A percentile compares a stretch with the other conserved stretches of the same genome.
These are phyloP conservation scores for Strigops habroptila DNA, from an alignment of 2,113 vertebrate species.

Conservation along the genomic window DNA sequence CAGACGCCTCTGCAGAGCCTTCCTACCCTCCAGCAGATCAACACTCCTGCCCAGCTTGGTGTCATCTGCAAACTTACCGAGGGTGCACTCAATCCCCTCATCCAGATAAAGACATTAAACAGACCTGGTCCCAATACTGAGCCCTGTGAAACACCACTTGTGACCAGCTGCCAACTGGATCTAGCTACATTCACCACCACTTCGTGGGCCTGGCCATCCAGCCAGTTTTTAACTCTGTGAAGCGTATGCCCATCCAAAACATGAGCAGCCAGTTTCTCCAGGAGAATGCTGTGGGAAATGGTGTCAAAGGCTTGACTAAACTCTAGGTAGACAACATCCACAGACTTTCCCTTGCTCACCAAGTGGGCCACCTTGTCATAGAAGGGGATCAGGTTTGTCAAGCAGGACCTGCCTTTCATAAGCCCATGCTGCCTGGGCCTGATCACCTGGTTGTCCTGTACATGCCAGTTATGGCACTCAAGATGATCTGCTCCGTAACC, in stretches of 20 bases:
- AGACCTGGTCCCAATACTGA: not conserved
- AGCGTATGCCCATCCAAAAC: not conserved
- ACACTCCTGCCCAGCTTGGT: not conserved
- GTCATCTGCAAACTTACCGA: not conserved
- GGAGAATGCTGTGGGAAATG: not conserved
- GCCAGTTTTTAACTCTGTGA: not conserved
- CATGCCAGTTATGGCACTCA: not conserved
- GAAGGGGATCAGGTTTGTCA: not conserved
- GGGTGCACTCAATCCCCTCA: fast-evolving
- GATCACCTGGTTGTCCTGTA: not conserved
- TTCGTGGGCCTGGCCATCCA: not conserved
- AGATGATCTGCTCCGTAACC: not conserved
- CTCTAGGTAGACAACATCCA: not conserved
- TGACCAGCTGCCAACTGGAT: not conserved
- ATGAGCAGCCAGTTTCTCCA: not conserved
- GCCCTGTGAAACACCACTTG: not conserved
- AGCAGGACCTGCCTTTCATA: not conserved
- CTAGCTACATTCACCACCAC: not conserved
- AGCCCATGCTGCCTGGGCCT: not conserved
- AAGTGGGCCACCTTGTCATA: not conserved
- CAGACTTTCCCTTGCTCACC: not conserved
- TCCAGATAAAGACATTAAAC: not conserved
- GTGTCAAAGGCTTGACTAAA: not conserved
- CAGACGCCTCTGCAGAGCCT: not conserved
- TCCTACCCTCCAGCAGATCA: not conserved